A percentile compares a stretch with the other conserved stretches of the same genome.
Conservation (phyloP, 2,113 vertebrate species). For the Emydocephalus ijimae region DNA sequence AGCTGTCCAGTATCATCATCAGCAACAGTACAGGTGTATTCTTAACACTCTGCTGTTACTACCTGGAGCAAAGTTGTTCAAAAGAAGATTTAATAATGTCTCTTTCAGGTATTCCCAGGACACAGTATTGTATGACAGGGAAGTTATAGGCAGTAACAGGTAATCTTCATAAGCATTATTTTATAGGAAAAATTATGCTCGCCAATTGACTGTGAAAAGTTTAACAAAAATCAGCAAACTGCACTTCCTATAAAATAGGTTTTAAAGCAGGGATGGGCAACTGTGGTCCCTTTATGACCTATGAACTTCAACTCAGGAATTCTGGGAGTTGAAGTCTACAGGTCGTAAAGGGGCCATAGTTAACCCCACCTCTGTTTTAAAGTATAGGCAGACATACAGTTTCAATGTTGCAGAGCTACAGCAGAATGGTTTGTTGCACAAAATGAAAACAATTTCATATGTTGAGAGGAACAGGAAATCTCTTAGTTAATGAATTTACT, state of each 20-base stretch:
- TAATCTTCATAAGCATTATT: conserved; percentile 63
- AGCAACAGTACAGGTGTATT: conserved; percentile 47
- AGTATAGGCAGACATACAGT: conserved; percentile 55
- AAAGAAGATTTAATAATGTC: conserved; percentile 51
- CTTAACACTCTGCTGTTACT: conserved; percentile 64
- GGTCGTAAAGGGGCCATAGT: not conserved
- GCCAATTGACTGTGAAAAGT: conserved; percentile 68
- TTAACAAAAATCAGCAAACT: conserved; percentile 64
- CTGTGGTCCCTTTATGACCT: not conserved
- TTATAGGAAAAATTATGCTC: conserved; percentile 69
- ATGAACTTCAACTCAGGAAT: not conserved
- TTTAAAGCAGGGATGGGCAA: conserved; percentile 30
- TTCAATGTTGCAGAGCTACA: conserved; percentile 46
- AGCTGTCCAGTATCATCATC: conserved; percentile 69
- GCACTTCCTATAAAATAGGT: conserved; percentile 56
- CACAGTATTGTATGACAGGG: conserved; percentile 55
- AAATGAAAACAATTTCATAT: conserved; percentile 41
- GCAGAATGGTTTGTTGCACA: conserved; percentile 59
- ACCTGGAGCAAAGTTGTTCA: conserved; percentile 63
- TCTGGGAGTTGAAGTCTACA: not conserved
- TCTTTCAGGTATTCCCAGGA: conserved; percentile 53
- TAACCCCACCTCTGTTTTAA: not conserved
- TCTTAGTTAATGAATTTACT: conserved; percentile 1
- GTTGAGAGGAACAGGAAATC: conserved; percentile 30
- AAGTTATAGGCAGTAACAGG: conserved; percentile 49